These are phyloP conservation scores for Oryzias javanicus DNA, from an alignment of 2,113 vertebrate genomes.

Conservation along the genomic window DNA sequence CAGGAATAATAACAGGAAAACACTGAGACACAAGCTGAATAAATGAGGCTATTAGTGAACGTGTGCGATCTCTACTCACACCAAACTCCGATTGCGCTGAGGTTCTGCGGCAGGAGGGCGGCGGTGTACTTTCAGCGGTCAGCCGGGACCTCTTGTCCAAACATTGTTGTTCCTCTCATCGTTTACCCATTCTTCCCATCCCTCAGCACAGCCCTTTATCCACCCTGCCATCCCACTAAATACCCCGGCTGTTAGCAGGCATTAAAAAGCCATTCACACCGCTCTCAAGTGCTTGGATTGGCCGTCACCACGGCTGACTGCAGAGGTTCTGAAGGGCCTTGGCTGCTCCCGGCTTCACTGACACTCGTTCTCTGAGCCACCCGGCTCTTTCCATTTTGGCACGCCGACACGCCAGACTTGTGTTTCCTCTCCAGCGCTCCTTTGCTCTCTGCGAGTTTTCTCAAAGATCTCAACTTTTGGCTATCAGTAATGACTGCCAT, in stretches of 20 bases:
- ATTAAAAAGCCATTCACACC: slow-evolving; percentile 76
- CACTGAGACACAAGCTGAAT: slow-evolving; percentile 38
- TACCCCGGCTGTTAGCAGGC: slow-evolving; percentile 66
- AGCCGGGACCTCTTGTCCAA: slow-evolving; percentile 39
- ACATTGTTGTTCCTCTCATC: slow-evolving; percentile 51
- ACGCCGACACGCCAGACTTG: slow-evolving; percentile 46
- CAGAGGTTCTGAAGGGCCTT: slow-evolving; percentile 47
- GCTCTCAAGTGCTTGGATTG: slow-evolving; percentile 68
- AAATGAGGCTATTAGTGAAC: slow-evolving; percentile 36
- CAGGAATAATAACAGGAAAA: slow-evolving; percentile 48
- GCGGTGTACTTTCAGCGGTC: slow-evolving; percentile 19
- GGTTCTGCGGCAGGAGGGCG: slow-evolving; percentile 6
- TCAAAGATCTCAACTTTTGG: slow-evolving; percentile 34
- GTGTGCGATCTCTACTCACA: slow-evolving; percentile 20
- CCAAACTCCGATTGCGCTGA: slow-evolving; percentile 3
- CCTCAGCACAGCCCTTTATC: slow-evolving; percentile 41
- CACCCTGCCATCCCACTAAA: slow-evolving; percentile 45
- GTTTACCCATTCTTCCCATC: slow-evolving; percentile 36
- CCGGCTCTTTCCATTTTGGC: slow-evolving; percentile 47
- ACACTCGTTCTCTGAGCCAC: slow-evolving; percentile 27
- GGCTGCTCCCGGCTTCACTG: slow-evolving; percentile 21
- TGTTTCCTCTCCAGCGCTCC: slow-evolving; percentile 55
- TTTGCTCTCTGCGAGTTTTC: slow-evolving; percentile 32
- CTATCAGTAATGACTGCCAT: slow-evolving; percentile 44
- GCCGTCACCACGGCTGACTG: slow-evolving; percentile 54